Evolutionary conservation across 2,888 invertebrate genomes (phyloP), one percentile per base, ranked within the genome.

Genomic region (Drosophila sordidula): DNA sequence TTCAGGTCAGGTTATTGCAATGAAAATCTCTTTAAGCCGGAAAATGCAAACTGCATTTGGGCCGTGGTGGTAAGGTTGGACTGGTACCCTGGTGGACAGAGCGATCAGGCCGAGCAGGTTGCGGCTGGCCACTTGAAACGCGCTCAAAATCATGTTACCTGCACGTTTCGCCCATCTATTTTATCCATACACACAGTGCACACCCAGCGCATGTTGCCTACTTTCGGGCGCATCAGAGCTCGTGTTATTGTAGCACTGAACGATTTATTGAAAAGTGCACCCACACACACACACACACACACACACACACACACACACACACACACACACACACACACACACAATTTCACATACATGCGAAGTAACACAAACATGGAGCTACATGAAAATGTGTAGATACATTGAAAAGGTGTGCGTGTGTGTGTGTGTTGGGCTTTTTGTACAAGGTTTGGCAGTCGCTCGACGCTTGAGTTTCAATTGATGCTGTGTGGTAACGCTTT

Each of bases 401-500:
- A 82, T 73, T 81, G 82, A 87, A 82, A 82, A 81, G 78, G 78
- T 78, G 81, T 78, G 75, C 44, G 71, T 67, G 47, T 34, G 41
- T 18, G 29, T 14, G 47, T 49, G 38, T 29, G n/a, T n/a, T 42
- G 44, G 62, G 46, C 70, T 55, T 65, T 70, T 72, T 72, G 82
- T 67, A 68, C 82, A 82, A 58, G 49, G 46, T 47, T 64, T 69
- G 69, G 61, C 66, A 44, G 46, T 46, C 77, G 61, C 45, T 75
- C 72, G 58, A 71, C 82, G 85, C 73, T 81, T 85, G 79, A 87
- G 82, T 82, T 87, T 85, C 87, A 85, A 87, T 85, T 82, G 82
- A 87, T 82, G 87, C 87, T 82, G 63, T 78, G 85, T 81, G 87
- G 87, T 69, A 79, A 85, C 81, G 85, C 81, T 80, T 87, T 87